Percentiles rank a stretch among this genome's conserved stretches.
Conservation (phyloP, 92 coral and sea anemone species). For the Palythoa heliodiscus region DNA sequence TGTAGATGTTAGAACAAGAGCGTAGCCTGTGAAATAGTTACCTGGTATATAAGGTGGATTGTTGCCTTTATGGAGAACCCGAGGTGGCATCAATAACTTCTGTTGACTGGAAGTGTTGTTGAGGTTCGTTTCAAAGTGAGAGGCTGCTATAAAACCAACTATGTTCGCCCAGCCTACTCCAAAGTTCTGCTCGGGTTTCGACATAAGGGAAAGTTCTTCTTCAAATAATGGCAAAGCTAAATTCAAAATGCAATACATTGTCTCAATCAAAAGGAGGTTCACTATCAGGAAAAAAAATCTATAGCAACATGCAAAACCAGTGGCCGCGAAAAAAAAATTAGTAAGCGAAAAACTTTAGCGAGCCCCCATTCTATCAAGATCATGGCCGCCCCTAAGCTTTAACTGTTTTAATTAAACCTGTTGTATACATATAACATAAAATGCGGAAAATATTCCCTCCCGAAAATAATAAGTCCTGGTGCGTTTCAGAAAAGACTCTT, state of each 20-base stretch:
- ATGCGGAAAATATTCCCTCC: too few species aligned
- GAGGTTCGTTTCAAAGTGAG: constrained; percentile 74
- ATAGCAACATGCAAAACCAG: too few species aligned
- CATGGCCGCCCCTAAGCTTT: too few species aligned
- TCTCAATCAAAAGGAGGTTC: neutral
- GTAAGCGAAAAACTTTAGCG: too few species aligned
- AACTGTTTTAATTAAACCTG: too few species aligned
- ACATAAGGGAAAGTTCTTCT: constrained; percentile 57
- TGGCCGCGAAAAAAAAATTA: too few species aligned
- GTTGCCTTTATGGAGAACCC: constrained; percentile 62
- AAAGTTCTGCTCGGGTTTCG: constrained; percentile 74
- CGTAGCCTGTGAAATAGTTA: neutral
- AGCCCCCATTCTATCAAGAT: too few species aligned
- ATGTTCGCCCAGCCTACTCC: constrained; percentile 88
- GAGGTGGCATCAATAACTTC: constrained; percentile 62
- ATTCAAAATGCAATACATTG: neutral
- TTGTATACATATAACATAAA: too few species aligned
- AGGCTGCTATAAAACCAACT: constrained; percentile 85
- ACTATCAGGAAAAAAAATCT: too few species aligned
- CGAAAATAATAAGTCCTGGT: too few species aligned
- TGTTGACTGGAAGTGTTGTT: constrained; percentile 72
- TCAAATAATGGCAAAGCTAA: constrained; percentile 69
- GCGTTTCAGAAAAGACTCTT: too few species aligned
- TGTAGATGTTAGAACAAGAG: too few species aligned
- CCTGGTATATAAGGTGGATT: constrained; percentile 60